Evolutionary conservation across 2,888 invertebrate species (phyloP).

Genomic region (Coelogynopora nodosa): DNA sequence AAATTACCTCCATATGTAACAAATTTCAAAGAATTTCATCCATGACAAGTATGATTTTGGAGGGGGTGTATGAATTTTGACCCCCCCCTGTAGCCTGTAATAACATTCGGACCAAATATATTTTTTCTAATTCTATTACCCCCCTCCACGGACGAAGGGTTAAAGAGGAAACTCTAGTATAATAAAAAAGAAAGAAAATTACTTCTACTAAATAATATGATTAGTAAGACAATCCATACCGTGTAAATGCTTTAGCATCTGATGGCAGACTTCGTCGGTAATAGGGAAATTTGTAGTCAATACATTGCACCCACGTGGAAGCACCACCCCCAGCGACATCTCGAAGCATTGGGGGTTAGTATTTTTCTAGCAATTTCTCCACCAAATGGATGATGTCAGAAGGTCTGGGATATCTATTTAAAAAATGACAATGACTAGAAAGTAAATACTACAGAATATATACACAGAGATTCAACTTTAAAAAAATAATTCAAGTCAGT

Average conservation of each 20-base stretch:
- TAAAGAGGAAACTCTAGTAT: too few relatives aligned
- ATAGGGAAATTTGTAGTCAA: background rate
- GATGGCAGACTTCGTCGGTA: background rate
- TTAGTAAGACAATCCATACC: background rate
- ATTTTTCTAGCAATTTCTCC: background rate
- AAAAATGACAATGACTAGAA: background rate
- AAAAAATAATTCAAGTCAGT: too few relatives aligned
- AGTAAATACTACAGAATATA: background rate
- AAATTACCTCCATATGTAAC: too few relatives aligned
- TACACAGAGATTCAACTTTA: too few relatives aligned
- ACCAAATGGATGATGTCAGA: background rate
- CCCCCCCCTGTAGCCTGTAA: too few relatives aligned
- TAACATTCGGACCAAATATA: too few relatives aligned
- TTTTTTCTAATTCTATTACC: too few relatives aligned
- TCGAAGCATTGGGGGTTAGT: background rate
- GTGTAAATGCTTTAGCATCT: background rate
- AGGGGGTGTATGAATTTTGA: too few relatives aligned
- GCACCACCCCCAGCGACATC: background rate
- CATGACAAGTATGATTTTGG: too few relatives aligned
- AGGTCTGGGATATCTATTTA: background rate
- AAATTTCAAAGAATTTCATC: too few relatives aligned
- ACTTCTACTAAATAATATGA: background rate
- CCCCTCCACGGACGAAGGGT: too few relatives aligned
- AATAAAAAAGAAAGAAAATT: background rate
- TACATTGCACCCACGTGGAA: background rate